Base-by-base conservation (phyloP, 2,888 invertebrate genomes). In the Platynereis dumerilii region DNA sequence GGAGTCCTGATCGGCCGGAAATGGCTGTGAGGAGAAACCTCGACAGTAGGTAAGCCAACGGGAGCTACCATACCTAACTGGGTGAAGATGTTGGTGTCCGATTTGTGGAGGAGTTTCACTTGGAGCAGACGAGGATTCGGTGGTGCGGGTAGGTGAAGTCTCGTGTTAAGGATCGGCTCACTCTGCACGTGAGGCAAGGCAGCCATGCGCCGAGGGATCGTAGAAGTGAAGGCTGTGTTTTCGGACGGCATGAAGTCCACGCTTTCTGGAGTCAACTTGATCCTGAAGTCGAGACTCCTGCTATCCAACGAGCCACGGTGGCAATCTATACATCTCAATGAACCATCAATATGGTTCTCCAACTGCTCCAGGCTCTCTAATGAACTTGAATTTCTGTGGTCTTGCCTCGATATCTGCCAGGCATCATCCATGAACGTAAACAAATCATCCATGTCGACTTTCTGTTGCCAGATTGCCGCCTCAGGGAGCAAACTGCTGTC, bases 1-100 rank as follows among this genome's bases (percentile, higher is more conserved):
- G 52, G 52, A 7, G 52, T 55, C 55, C 39, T n/a, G 74, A 93
- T 93, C 20, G 93, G 93, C 72, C 90, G 89, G 86, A 94, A 93
- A 85, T 94, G 93, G 66, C 92, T 93, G 71, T 89, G 89, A 70
- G 90, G 87, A 7, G 93, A 91, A 22, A 90, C 91, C 69, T 92
- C 86, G 73, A 92, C 55, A 65, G 20, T 20, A 10, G 64, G 56
- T 56, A 69, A 28, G n/a, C 69, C 69, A 34, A 34, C 34, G 12
- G 34, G 34, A 34, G 34, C 34, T 7, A 34, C 34, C 34, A 34
- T 34, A 7, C 34, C 34, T 12, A 69, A 65, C 39, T 67, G 64
- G 15, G 48, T 48, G 24, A 69, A 57, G 48, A 64, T 68, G 45
- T 61, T 62, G 22, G 64, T 42, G 54, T 69, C 60, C 15, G 69